A percentile compares a stretch with the other conserved stretches of the same genome.
Evolutionary conservation across 2,888 invertebrate species (phyloP).

Genomic region (Hartigia nigra): DNA sequence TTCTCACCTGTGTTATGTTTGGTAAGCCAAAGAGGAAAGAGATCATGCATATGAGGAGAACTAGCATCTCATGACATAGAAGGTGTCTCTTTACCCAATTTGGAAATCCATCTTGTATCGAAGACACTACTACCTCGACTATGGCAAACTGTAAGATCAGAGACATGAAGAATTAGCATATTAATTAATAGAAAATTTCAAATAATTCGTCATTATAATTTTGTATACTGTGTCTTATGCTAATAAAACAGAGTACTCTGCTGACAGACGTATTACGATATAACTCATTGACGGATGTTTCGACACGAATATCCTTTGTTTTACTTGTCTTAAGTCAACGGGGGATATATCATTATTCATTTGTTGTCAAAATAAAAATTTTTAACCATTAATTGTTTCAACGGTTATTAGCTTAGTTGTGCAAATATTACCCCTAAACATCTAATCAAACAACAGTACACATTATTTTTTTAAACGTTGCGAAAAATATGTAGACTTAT

Average conservation of each 20-base stretch:
- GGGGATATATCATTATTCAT: not conserved
- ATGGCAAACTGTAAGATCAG: slow-evolving; percentile 83
- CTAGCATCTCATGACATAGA: slow-evolving; percentile 88
- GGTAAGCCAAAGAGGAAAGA: slow-evolving; percentile 89
- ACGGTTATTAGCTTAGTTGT: not conserved
- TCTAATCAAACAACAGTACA: not conserved
- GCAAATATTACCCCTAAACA: not conserved
- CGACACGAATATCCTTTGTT: not conserved
- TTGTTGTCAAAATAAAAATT: not conserved
- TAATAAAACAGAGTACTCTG: not conserved
- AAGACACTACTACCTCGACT: slow-evolving; percentile 93
- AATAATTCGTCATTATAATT: not conserved
- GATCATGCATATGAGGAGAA: slow-evolving; percentile 83
- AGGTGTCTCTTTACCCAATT: slow-evolving; percentile 85
- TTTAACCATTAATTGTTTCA: not conserved
- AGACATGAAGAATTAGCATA: not conserved
- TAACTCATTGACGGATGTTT: not conserved
- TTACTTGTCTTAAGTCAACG: not conserved
- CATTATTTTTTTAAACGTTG: not conserved
- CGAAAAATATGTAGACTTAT: not conserved
- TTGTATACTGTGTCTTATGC: not conserved
- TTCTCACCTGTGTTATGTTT: slow-evolving; percentile 82
- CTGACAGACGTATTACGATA: not conserved
- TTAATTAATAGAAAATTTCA: slow-evolving; percentile 5
- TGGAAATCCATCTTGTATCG: slow-evolving; percentile 93